Evolutionary conservation across 1,140 invertebrate species (phyloP).

Genomic region (Telenomus remus): DNA sequence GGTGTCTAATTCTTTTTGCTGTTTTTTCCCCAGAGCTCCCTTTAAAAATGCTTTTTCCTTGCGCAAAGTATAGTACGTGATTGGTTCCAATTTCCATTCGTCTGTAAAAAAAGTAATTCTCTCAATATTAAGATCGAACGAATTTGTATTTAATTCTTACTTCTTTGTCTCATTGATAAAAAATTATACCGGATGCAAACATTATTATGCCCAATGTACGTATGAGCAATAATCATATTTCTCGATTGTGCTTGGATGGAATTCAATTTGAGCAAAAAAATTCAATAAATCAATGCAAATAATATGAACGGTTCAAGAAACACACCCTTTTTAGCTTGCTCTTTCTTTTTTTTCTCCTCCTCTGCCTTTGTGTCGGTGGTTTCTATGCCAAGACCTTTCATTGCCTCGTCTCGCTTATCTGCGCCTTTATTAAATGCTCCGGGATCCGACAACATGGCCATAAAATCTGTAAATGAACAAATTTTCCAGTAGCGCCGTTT

Average conservation of each 20-base stretch:
- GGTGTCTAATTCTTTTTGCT: constrained; percentile 94
- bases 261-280: too few relatives aligned
- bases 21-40: constrained; percentile 91
- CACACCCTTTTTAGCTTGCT: constrained; percentile 61
- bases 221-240: too few relatives aligned
- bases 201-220: too few relatives aligned
- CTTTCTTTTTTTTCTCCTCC: constrained; percentile 71
- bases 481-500: not conserved
- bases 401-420: constrained; percentile 84
- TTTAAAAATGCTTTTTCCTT: constrained; percentile 90
- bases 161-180: too few relatives aligned
- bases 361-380: constrained; percentile 71
- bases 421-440: constrained; percentile 89
- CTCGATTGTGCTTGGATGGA: too few relatives aligned
- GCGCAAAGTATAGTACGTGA: constrained; percentile 91
- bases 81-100: constrained; percentile 86
- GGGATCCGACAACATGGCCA: constrained; percentile 97
- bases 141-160: not conserved
- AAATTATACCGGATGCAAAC: too few relatives aligned
- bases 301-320: constrained; percentile 6
- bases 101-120: constrained; percentile 61
- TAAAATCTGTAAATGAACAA: constrained; percentile 85
- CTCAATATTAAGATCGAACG: not conserved
- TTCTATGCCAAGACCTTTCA: constrained; percentile 78
- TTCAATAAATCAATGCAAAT: constrained; percentile 14